phyloP scores from a whole-genome alignment of 2,113 vertebrate genomes.

The Pseudonaja textilis region DNA sequence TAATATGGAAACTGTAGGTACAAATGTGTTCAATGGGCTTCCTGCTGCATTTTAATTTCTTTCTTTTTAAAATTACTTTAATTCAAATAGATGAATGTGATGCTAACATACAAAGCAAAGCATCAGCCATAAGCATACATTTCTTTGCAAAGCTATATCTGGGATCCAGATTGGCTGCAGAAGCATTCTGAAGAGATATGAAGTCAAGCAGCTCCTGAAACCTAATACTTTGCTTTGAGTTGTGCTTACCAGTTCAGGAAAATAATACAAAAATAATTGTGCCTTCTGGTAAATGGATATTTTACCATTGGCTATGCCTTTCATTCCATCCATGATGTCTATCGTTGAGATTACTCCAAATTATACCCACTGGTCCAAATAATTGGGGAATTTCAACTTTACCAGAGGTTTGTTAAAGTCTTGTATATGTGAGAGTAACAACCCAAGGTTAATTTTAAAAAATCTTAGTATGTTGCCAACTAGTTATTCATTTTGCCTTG shows the following conservation, averaged over 20 bases:
- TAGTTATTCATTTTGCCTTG: not conserved
- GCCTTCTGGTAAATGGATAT: not conserved
- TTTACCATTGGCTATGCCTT: not conserved
- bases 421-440: not conserved
- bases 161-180: not conserved
- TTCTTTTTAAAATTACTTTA: not conserved
- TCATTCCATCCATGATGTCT: not conserved
- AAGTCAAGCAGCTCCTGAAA: not conserved
- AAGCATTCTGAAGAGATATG: not conserved
- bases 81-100: not conserved
- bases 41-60: not conserved
- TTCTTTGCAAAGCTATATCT: not conserved
- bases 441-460: too few relatives aligned
- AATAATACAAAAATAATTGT: not conserved
- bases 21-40: not conserved
- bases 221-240: not conserved
- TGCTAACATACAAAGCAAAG: not conserved
- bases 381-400: not conserved
- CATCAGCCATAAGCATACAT: not conserved
- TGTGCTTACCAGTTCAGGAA: not conserved
- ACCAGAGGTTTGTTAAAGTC: not conserved
- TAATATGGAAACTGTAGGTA: not conserved
- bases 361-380: not conserved
- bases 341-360: not conserved
- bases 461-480: not conserved